Conservation (phyloP, 2,888 invertebrate genomes). For the Oxyteleia sp. region DNA sequence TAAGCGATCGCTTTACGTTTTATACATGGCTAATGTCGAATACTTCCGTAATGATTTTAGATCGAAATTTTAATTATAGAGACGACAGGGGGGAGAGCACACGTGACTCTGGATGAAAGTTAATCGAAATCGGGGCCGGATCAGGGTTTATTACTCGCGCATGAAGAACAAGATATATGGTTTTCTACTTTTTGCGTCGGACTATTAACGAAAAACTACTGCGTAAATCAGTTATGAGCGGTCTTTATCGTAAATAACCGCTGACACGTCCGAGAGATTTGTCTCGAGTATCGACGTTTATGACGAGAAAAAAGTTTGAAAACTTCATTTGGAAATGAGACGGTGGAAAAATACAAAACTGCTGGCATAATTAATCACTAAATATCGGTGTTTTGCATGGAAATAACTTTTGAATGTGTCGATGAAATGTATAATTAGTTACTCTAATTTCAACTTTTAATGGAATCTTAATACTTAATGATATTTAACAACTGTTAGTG, state of each 20-base stretch:
- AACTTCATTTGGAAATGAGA: not conserved
- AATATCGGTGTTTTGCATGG: too few species aligned
- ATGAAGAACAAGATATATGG: slow-evolving; percentile 2
- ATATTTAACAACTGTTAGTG: too few species aligned
- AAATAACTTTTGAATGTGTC: too few species aligned
- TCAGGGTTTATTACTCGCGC: not conserved
- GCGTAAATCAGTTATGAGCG: slow-evolving; percentile 1
- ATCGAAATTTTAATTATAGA: slow-evolving; percentile 13
- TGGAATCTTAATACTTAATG: too few species aligned
- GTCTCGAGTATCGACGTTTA: not conserved
- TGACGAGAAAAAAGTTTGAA: not conserved
- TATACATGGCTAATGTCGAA: slow-evolving; percentile 21
- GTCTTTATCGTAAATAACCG: slow-evolving; percentile 1
- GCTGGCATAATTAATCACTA: too few species aligned
- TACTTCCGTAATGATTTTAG: slow-evolving; percentile 23
- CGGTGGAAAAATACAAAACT: too few species aligned
- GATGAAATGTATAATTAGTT: too few species aligned
- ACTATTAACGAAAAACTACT: not conserved
- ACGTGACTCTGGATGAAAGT: not conserved
- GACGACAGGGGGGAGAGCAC: not conserved
- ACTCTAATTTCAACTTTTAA: too few species aligned
- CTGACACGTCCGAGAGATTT: not conserved
- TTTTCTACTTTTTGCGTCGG: slow-evolving; percentile 3
- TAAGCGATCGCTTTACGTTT: slow-evolving; percentile 39
- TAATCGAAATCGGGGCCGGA: not conserved